These are phyloP conservation scores for Machaerirhynchus nigripectus DNA, from an alignment of 2,113 vertebrate species.

Conservation along the genomic window DNA sequence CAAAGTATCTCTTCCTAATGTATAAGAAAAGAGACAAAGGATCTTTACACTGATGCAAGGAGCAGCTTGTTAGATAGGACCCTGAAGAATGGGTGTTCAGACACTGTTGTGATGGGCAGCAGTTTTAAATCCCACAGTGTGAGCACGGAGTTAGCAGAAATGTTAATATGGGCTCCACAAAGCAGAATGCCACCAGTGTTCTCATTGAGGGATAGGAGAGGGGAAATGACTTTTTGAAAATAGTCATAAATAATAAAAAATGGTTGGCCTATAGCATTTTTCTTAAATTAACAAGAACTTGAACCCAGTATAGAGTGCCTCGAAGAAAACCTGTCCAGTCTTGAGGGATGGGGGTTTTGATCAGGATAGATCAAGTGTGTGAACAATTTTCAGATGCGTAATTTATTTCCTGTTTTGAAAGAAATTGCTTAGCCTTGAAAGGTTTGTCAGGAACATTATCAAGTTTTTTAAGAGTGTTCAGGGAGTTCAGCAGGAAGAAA, in stretches of 20 bases:
- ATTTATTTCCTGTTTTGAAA: conserved; percentile 55
- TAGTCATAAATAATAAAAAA: conserved; percentile 59
- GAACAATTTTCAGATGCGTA: conserved; percentile 16
- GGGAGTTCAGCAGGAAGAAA: conserved; percentile 49
- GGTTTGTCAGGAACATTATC: conserved; percentile 49
- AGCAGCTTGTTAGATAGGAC: not conserved
- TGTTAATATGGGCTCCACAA: conserved; percentile 12
- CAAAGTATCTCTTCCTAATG: not conserved
- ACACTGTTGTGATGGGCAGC: not conserved
- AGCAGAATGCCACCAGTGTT: conserved; percentile 26
- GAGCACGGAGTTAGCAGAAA: not conserved
- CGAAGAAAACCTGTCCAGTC: conserved; percentile 15
- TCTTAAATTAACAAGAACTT: conserved; percentile 49
- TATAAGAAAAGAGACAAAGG: not conserved
- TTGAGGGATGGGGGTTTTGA: conserved; percentile 5
- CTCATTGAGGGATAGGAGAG: not conserved
- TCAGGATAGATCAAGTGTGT: conserved; percentile 16
- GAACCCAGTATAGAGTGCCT: not conserved
- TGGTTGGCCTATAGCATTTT: conserved; percentile 41
- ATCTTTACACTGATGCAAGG: not conserved
- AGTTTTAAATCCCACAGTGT: not conserved
- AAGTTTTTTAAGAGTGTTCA: conserved; percentile 43
- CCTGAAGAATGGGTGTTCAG: not conserved
- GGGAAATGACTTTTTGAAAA: conserved; percentile 52
- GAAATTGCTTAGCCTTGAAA: conserved; percentile 61